Conservation (phyloP, 2,797 vertebrate genomes). For the Cuculus canorus region DNA sequence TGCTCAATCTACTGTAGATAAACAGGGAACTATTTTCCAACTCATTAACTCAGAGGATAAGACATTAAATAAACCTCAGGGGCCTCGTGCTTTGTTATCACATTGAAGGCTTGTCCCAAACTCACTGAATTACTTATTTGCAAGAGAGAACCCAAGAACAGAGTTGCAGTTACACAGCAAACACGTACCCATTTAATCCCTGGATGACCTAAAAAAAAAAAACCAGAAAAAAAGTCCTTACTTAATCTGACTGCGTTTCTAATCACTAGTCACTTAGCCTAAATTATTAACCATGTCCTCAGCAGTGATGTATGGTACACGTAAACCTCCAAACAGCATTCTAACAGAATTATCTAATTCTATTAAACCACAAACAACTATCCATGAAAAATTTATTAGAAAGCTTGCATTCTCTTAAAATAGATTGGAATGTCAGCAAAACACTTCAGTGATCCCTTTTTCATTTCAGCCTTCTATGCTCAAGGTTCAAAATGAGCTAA, state of each 20-base stretch:
- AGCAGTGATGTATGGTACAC: slow-evolving; percentile 74
- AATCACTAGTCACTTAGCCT: slow-evolving; percentile 81
- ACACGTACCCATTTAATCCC: slow-evolving; percentile 24
- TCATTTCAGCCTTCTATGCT: neutral
- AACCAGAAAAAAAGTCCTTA: slow-evolving; percentile 26
- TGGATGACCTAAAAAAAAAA: slow-evolving; percentile 34
- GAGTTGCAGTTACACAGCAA: neutral
- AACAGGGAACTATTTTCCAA: slow-evolving; percentile 82
- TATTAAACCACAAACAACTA: slow-evolving; percentile 81
- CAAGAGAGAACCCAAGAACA: slow-evolving; percentile 35
- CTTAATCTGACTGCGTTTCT: slow-evolving; percentile 71
- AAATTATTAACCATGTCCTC: slow-evolving; percentile 79
- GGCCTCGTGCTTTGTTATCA: slow-evolving; percentile 71
- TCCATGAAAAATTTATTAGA: slow-evolving; percentile 81
- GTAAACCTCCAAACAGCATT: slow-evolving; percentile 76
- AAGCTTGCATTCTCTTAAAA: slow-evolving; percentile 73
- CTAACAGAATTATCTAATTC: slow-evolving; percentile 83
- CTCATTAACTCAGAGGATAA: slow-evolving; percentile 79
- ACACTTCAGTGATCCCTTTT: slow-evolving; percentile 55
- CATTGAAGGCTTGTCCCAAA: slow-evolving; percentile 68
- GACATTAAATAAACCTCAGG: slow-evolving; percentile 77
- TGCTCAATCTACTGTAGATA: slow-evolving; percentile 81
- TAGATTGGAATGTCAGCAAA: slow-evolving; percentile 75
- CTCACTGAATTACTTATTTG: slow-evolving; percentile 64
- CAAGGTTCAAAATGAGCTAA: slow-evolving; percentile 56